Conservation (phyloP, 2,797 vertebrate genomes). For the Pelobates cultripes region DNA sequence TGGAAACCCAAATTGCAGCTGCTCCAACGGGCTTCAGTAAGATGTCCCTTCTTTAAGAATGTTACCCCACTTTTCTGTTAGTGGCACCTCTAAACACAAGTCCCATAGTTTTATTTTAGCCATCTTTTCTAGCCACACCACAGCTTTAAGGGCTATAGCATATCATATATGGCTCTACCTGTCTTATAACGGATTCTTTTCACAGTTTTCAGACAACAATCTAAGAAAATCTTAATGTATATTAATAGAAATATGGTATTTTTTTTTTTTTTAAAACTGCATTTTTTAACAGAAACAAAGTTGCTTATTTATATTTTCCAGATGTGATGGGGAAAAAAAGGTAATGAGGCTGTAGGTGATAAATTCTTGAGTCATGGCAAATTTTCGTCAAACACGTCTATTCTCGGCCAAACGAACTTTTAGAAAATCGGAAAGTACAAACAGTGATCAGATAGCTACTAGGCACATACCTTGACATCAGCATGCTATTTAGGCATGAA, state of each 20-base stretch:
- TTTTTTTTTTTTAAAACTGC: neutral
- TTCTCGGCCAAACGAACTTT: constrained; percentile 26
- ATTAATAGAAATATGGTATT: neutral
- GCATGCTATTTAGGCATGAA: constrained; percentile 9
- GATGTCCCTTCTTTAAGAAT: too few relatives aligned
- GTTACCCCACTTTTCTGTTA: too few relatives aligned
- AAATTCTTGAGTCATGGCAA: constrained; percentile 35
- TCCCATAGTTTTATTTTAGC: too few relatives aligned
- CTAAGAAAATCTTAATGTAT: too few relatives aligned
- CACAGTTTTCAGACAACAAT: too few relatives aligned
- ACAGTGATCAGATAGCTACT: constrained; percentile 41
- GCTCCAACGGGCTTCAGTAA: too few relatives aligned
- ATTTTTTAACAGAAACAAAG: neutral
- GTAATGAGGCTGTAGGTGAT: constrained; percentile 15
- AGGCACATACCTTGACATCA: constrained; percentile 33
- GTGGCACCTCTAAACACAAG: too few relatives aligned
- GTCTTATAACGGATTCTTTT: too few relatives aligned
- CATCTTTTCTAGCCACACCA: too few relatives aligned
- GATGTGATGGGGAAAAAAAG: constrained; percentile 2
- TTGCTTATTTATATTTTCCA: constrained; percentile 26
- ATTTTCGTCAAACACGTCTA: constrained; percentile 20
- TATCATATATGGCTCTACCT: too few relatives aligned
- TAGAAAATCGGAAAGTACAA: constrained; percentile 21
- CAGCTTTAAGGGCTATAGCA: too few relatives aligned
- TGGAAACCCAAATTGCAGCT: too few relatives aligned